Conservation (phyloP, 2,797 vertebrate species). For the Australoheros facetus region DNA sequence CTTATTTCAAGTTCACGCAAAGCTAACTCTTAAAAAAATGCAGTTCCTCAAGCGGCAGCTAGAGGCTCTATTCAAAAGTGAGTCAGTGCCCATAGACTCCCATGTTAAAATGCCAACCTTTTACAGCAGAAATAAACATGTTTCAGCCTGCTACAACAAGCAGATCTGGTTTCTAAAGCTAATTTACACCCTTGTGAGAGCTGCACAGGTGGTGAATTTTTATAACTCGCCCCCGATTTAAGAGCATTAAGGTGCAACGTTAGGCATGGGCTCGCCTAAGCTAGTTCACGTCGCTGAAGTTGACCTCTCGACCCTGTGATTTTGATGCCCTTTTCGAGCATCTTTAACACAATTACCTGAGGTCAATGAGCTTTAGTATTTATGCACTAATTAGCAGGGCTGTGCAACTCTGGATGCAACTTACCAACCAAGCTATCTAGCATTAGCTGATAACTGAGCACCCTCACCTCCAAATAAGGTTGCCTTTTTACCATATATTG, state of each 20-base stretch:
- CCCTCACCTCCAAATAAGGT: background rate
- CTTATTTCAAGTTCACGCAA: too few relatives aligned
- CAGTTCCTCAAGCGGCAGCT: background rate
- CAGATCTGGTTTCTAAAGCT: background rate
- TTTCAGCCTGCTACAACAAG: background rate
- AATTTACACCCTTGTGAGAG: background rate
- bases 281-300: background rate
- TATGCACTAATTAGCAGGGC: background rate
- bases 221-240: background rate
- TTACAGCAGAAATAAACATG: background rate
- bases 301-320: background rate
- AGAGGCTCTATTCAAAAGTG: background rate
- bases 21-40: too few relatives aligned
- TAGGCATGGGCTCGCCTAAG: background rate
- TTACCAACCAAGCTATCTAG: background rate
- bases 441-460: background rate
- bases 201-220: background rate
- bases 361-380: background rate
- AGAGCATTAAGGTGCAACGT: background rate
- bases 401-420: background rate
- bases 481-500: accelerated
- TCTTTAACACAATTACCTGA: background rate
- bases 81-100: background rate
- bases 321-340: background rate
- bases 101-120: background rate